Percentiles rank a stretch among this genome's conserved stretches.
Evolutionary conservation across 2,113 vertebrate genomes (phyloP).

Genomic region (Herpailurus yagouaroundi): DNA sequence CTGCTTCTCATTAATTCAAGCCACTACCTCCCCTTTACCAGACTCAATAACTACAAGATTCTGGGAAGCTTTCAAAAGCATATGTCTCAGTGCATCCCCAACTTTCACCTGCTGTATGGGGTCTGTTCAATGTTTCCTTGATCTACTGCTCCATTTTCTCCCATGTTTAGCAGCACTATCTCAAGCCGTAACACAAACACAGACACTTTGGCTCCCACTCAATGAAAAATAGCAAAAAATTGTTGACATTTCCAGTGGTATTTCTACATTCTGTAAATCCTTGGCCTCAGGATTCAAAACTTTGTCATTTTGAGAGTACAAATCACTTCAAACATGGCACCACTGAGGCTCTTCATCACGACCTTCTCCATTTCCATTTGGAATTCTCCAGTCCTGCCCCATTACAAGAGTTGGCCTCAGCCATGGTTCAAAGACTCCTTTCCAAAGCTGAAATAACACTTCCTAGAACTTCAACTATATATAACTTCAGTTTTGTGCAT

Average conservation of each 20-base stretch:
- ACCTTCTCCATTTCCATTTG: neutral
- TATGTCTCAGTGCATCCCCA: neutral
- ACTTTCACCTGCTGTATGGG: neutral
- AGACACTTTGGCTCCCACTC: neutral
- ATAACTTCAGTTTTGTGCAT: accelerated
- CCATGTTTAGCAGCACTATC: neutral
- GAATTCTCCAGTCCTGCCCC: neutral
- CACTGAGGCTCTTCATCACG: neutral
- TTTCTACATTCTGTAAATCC: neutral
- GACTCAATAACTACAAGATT: neutral
- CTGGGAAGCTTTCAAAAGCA: neutral
- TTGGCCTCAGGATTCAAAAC: neutral
- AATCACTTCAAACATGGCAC: neutral
- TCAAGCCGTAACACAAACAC: neutral
- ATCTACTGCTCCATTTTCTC: neutral
- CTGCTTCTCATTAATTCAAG: neutral
- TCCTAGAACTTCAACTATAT: neutral
- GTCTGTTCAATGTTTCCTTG: neutral
- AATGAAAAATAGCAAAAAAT: neutral
- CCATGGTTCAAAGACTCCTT: neutral
- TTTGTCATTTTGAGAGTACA: neutral
- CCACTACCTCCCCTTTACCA: neutral
- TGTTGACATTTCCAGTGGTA: neutral
- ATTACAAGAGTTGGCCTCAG: neutral
- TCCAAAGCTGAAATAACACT: neutral